Evolutionary conservation across 2,888 invertebrate species (phyloP), one percentile per base, ranked within the genome.

Genomic region (Pseudoips prasinana): DNA sequence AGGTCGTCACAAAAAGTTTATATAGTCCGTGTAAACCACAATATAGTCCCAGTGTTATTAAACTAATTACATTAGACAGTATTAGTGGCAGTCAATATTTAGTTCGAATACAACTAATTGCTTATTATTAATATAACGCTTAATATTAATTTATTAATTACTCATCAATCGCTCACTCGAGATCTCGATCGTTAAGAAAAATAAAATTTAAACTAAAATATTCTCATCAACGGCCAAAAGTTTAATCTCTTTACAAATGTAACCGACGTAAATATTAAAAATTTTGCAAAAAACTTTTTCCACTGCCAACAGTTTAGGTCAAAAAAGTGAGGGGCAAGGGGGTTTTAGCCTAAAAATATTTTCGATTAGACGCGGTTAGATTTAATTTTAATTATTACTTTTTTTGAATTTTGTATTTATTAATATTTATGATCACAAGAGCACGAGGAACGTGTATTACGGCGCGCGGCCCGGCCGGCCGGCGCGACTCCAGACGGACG

Each of bases 381-480:
- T 57, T 52, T 20, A 20, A 5, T 55, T 67, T 67, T 53, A 53
- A 45, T 59, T 60, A 61, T 65, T 57, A 48, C 60, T 64, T 73
- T 64, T 73, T 73, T 77, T 63, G 56, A 68, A 71, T 73, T 75
- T 76, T 74, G 68, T 72, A 66, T 73, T 20, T 76, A 74, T 80
- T 84, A 72, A 80, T 79, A 80, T 86, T 83, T 84, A 83, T 76
- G 80, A 89, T 89, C 89, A 89, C 89, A 89, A 89, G 81, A 78
- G 84, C 87, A 85, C 88, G 89, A 89, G 89, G 89, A 89, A 89
- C 89, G 87, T 82, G 81, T 82, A 82, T 79, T 82, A 67, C 77
- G 85, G 66, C 87, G 86, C 86, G 85, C 85, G 85, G 87, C 82
- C 84, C 86, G 84, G 77, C 78, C 84, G 85, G 87, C 86, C 87